These are phyloP conservation scores for Cotesia congregata DNA, from an alignment of 2,888 invertebrate genomes.

Conservation along the genomic window DNA sequence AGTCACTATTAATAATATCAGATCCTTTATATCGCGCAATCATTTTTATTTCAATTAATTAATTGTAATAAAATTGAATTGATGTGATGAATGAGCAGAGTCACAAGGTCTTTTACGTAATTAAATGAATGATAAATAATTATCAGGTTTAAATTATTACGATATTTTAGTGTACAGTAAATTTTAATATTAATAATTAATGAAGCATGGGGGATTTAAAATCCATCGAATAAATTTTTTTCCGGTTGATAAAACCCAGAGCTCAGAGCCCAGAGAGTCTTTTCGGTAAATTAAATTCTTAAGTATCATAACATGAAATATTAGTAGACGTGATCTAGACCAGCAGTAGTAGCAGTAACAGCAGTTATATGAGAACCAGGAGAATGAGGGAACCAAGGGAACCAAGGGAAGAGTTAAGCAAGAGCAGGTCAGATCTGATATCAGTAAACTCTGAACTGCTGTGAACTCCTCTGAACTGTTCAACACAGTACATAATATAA, in stretches of 20 bases:
- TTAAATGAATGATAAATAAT: background rate
- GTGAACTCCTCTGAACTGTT: too few relatives aligned
- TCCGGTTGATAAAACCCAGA: background rate
- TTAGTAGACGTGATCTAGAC: background rate
- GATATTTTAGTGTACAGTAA: background rate
- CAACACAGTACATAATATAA: background rate
- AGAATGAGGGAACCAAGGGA: background rate
- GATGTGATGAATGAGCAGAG: background rate
- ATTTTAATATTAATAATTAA: background rate
- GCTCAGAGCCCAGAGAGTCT: background rate
- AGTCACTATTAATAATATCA: slow-evolving; percentile 4
- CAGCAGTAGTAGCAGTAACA: background rate
- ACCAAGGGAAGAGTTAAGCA: background rate
- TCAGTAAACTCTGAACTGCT: background rate
- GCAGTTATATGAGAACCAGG: background rate
- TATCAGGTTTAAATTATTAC: background rate
- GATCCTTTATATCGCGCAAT: background rate
- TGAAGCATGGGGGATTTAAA: background rate
- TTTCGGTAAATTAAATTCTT: background rate
- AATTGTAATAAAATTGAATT: background rate
- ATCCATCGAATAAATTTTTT: background rate
- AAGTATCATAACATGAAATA: background rate
- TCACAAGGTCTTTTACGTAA: background rate
- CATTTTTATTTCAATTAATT: slow-evolving; percentile 7
- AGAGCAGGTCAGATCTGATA: background rate